Evolutionary conservation across 2,113 vertebrate genomes (phyloP), one percentile per base, ranked within the genome.

Genomic region (Festucalex cinctus): DNA sequence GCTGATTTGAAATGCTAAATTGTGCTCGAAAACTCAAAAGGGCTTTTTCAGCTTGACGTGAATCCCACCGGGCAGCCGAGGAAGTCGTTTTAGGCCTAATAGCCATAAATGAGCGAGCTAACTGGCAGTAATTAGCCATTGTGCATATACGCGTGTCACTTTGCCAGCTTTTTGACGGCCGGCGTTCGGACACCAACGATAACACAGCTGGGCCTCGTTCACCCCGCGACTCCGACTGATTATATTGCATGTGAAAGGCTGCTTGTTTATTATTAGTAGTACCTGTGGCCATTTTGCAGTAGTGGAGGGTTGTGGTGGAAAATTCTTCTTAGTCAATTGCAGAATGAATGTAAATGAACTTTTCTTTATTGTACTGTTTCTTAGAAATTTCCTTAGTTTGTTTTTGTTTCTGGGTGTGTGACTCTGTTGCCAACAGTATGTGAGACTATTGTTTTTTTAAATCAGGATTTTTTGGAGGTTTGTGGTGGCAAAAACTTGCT

Each of bases 11-110:
- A 89, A 82, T 76, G 60, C 75, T 62, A 81, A 86, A 88, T 80
- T 68, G 60, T 51, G 70, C 61, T 51, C 49, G 32, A 43, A 65
- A 73, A 49, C 64, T 81, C 66, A 81, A 81, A 86, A 68, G 72
- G 77, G 69, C 73, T 63, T 87, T 74, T 82, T 49, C 56, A 75
- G 28, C 64, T 63, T 82, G 80, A 85, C 71, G 70, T 71, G 77
- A 65, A 80, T 79, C 79, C 63, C 71, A 82, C 81, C 57, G 41
- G 85, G 80, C 85, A 77, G 75, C n/a, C n/a, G 78, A 85, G 88
- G 91, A 91, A 92, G 89, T 88, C 77, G 68, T 90, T 89, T 87
- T 68, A 69, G 59, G 63, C 60, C 63, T 83, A 90, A 91, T 88
- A 73, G 74, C 81, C 17, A 70, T 71, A 84, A 87, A 86, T 84